phyloP scores from a whole-genome alignment of 2,113 vertebrate species.

The Sardina pilchardus region DNA sequence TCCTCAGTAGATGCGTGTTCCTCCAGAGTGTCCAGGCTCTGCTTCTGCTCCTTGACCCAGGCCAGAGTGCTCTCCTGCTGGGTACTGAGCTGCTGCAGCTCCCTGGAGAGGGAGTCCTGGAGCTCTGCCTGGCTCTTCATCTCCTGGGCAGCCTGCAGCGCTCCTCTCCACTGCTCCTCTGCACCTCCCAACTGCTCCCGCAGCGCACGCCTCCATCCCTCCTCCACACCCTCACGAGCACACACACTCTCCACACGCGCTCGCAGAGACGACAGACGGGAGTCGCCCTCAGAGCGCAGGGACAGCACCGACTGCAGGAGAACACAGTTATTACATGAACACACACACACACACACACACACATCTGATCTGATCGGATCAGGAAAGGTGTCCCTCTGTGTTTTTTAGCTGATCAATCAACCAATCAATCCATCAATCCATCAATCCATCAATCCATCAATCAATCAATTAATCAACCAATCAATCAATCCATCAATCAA shows the following conservation, averaged over 20 bases:
- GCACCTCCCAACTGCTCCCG: constrained; percentile 53
- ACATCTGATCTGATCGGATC: too few species aligned
- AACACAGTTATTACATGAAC: too few species aligned
- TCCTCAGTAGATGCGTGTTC: constrained; percentile 46
- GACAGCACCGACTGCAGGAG: constrained; percentile 44
- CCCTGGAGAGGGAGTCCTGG: constrained; percentile 48
- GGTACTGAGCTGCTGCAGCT: constrained; percentile 52
- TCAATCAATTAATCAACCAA: too few species aligned
- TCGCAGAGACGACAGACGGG: constrained; percentile 39
- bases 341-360: too few species aligned
- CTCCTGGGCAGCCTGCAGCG: constrained; percentile 54
- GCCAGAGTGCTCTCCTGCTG: constrained; percentile 36
- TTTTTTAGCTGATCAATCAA: too few species aligned
- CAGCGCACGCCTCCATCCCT: constrained; percentile 43
- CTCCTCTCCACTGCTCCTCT: constrained; percentile 66
- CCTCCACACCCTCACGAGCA: constrained; percentile 49
- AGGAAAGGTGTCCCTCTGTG: too few species aligned
- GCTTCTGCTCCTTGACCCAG: constrained; percentile 56
- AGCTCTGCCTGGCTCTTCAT: constrained; percentile 35
- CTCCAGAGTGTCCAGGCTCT: constrained; percentile 43
- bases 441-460: too few species aligned
- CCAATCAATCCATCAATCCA: too few species aligned
- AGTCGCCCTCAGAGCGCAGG: constrained; percentile 38
- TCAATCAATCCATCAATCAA: too few species aligned
- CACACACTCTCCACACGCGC: constrained; percentile 57